These are phyloP conservation scores for Diprion similis DNA, from an alignment of 1,140 invertebrate genomes.

Conservation along the genomic window DNA sequence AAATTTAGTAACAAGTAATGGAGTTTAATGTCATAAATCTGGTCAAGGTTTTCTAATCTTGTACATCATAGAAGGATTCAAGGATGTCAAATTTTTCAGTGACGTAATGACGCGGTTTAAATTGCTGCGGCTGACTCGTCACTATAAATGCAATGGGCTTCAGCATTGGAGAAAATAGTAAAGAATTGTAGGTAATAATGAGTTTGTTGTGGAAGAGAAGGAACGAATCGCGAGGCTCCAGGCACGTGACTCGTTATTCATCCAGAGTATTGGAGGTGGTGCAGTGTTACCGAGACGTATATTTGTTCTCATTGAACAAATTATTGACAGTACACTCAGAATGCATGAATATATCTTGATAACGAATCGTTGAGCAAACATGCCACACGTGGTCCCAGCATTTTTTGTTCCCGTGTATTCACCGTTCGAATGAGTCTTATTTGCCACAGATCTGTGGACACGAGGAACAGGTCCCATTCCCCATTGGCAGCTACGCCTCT, in stretches of 20 bases:
- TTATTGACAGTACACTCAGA: constrained; percentile 38
- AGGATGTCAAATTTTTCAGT: too few species aligned
- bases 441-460: constrained; percentile 11
- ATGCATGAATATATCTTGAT: constrained; percentile 34
- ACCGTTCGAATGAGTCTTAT: neutral
- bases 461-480: neutral
- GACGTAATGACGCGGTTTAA: too few species aligned
- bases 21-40: too few species aligned
- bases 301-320: constrained; percentile 35
- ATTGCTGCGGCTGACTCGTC: too few species aligned
- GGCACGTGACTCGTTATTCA: neutral
- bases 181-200: too few species aligned
- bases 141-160: too few species aligned
- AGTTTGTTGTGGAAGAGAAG: too few species aligned
- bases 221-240: too few species aligned
- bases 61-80: too few species aligned
- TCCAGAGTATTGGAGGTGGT: neutral
- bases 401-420: constrained; percentile 32
- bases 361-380: constrained; percentile 44
- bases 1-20: too few species aligned
- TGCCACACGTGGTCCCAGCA: constrained; percentile 30
- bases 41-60: too few species aligned
- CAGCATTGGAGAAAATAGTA: too few species aligned
- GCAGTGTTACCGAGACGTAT: constrained; percentile 17
- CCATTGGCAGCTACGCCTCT: neutral